Conservation (phyloP, 2,888 invertebrate genomes). For the Drosophila neotestacea region DNA sequence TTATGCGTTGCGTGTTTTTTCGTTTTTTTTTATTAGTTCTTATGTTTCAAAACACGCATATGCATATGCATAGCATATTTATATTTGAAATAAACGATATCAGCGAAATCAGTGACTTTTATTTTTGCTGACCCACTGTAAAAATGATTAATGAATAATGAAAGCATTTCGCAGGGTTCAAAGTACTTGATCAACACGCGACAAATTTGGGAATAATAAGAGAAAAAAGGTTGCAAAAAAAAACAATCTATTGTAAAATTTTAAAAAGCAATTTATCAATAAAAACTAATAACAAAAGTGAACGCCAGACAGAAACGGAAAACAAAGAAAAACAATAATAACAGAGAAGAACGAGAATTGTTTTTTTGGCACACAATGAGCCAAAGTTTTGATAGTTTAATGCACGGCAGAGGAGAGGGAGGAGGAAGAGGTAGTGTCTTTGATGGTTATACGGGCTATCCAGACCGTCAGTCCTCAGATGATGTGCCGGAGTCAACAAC, state of each 20-base stretch:
- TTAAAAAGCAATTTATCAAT: constrained; percentile 30
- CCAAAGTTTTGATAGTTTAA: constrained; percentile 83
- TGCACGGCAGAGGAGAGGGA: constrained; percentile 59
- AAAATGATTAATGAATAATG: constrained; percentile 17
- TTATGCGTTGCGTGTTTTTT: constrained; percentile 22
- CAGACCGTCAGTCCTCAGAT: constrained; percentile 83
- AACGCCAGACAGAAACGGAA: constrained; percentile 15
- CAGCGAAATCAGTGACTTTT: constrained; percentile 13
- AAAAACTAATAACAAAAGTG: constrained; percentile 45
- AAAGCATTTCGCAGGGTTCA: constrained; percentile 12
- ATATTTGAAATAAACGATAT: constrained; percentile 10
- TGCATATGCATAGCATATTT: background rate
- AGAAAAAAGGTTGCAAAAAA: background rate
- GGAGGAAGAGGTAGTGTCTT: constrained; percentile 28
- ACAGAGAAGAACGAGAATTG: constrained; percentile 13
- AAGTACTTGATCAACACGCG: constrained; percentile 16
- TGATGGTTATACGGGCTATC: constrained; percentile 49
- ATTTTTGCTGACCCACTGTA: background rate
- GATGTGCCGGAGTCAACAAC: constrained; percentile 82
- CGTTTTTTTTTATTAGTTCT: background rate
- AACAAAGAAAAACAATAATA: constrained; percentile 18
- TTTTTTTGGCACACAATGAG: constrained; percentile 74
- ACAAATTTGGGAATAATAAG: constrained; percentile 3
- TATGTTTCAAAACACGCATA: constrained; percentile 1
- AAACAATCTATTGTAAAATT: constrained; percentile 19